Percentiles rank a stretch among this genome's conserved stretches.
Evolutionary conservation across 2,113 vertebrate genomes (phyloP).

Genomic region (Spermophilus dauricus): DNA sequence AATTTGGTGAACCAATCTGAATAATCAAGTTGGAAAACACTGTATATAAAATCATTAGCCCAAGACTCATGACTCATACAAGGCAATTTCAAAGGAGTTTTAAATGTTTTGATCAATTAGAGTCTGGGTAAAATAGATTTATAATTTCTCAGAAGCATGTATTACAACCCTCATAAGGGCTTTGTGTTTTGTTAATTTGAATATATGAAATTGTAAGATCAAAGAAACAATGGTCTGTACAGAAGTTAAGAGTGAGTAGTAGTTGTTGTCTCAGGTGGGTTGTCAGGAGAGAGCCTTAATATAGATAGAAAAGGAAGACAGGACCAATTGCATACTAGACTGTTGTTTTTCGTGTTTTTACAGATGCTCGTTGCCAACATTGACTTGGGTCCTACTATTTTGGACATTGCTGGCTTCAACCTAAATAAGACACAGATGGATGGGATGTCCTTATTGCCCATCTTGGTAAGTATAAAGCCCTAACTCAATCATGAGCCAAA

Average conservation of each 20-base stretch:
- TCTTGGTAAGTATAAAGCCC: slow-evolving; percentile 91
- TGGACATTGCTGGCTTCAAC: slow-evolving; percentile 96
- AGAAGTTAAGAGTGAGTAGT: not conserved
- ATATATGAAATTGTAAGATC: not conserved
- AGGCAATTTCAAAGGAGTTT: not conserved
- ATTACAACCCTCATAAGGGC: not conserved
- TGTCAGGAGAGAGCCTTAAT: not conserved
- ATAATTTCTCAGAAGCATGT: not conserved
- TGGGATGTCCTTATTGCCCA: slow-evolving; percentile 94
- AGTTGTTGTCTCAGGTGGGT: not conserved
- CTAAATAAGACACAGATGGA: slow-evolving; percentile 97
- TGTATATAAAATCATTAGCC: not conserved
- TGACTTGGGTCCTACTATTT: slow-evolving; percentile 97
- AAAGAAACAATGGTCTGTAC: not conserved
- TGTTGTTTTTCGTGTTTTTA: not conserved
- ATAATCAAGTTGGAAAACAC: not conserved
- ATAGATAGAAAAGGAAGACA: not conserved
- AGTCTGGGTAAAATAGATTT: not conserved
- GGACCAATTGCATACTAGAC: not conserved
- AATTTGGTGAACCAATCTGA: not conserved
- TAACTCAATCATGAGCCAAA: not conserved
- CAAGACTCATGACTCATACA: not conserved
- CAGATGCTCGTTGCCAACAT: slow-evolving; percentile 97
- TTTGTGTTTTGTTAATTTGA: slow-evolving; percentile 33
- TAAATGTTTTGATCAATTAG: slow-evolving; percentile 11